Evolutionary conservation across 2,888 invertebrate species (phyloP), one percentile per base, ranked within the genome.

Genomic region (Noctuana brunneofusca): DNA sequence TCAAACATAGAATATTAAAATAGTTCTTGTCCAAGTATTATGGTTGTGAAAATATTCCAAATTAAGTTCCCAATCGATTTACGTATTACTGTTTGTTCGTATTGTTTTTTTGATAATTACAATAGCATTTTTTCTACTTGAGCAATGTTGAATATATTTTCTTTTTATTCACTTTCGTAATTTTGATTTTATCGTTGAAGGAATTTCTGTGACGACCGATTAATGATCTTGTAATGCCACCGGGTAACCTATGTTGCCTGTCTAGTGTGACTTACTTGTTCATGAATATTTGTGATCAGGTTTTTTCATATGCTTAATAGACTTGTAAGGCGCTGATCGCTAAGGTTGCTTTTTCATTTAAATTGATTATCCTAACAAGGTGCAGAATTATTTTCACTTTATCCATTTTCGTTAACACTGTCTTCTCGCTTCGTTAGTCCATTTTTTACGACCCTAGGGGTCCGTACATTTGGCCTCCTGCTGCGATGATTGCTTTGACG

Each of bases 401-500:
- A 27, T 62, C 54, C 60, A 49, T 62, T 62, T 62, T 62, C 54
- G 62, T 62, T 62, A 55, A 55, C 54, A 24, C 38, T 24, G 60
- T 54, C 43, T 54, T 41, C 38, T 30, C 49, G 55, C 49, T 55
- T 55, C 55, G 55, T 55, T 62, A 55, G 62, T 48, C 18, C 55
- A 41, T 62, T 62, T 62, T 62, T 62, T 62, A 62, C 41, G n/a
- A 20, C 65, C 48, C 64, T 66, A 48, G 71, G 66, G 71, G 68
- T 67, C 65, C 59, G 50, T 64, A 48, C 59, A 50, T 58, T 43
- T 32, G 64, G 66, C 43, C 64, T 68, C 75, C 73, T 57, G 69
- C 68, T 50, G 75, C 57, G 75, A 71, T 71, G 73, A 74, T 74
- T 70, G 69, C 64, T 54, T 53, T 60, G 64, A 67, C 64, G 66